Base-by-base conservation (phyloP, 1,140 invertebrate species). In the Micrasema minimum region DNA sequence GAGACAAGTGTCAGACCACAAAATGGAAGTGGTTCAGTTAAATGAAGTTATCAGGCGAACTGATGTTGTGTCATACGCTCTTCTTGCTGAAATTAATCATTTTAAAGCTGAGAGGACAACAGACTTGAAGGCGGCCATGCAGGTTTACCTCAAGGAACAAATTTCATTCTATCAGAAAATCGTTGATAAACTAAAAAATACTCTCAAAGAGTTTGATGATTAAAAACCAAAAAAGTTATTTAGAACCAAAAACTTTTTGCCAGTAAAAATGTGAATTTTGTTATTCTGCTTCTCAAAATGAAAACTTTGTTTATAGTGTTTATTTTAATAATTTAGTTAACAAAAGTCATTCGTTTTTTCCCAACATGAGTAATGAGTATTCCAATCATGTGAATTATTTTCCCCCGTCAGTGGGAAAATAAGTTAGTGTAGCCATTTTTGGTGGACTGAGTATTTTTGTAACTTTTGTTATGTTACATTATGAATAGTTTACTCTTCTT, bases 11-110 rank as follows among this genome's bases (percentile, higher is more conserved):
- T 87, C 88, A 46, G 95, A 96, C 78, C 90, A 92, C 65, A 95
- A 94, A 85, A 90, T 96, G 87, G 90, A 91, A 77, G 86, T 90
- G 62, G 84, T 87, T 48, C 92, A 96, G 76, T 84, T 96, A 41
- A 88, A 91, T 53, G 92, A 93, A 77, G 90, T 98, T 4, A 86
- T 91, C 64, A 88, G 90, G 75, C 87, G 94, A 75, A 94, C 94
- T 0, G 96, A 98, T 83, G 88, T 95, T 7, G 91, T 97, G 77
- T 96, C 95, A 0, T 97, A 97, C 79, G 91, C 95, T 1, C 87
- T 96, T 41, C 87, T 98, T 78, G 96, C 96, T 26, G 97, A 99
- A 86, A 92, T 98, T 68, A 91, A 91, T 75, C 94, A 99, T 81
- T 98, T 99, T 78, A 95, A 97, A 77, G 80, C 85, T 14, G 94